phyloP scores from a whole-genome alignment of 2,888 invertebrate genomes.

The Mesochorus sp. region DNA sequence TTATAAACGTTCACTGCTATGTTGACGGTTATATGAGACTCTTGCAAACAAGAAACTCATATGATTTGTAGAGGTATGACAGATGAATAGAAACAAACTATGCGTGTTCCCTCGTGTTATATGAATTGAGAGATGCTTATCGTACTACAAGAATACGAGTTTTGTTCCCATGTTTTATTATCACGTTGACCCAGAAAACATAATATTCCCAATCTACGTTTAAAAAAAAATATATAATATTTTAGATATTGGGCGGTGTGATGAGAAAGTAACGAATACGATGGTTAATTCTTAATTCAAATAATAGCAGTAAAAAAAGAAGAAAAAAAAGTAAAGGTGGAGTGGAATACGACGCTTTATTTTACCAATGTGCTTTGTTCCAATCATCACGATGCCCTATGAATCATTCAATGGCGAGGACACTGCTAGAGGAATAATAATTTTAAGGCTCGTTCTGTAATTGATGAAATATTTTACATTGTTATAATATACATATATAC shows the following conservation, averaged over 20 bases:
- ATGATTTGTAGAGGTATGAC: too few relatives aligned
- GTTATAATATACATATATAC: too few relatives aligned
- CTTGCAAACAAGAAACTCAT: background rate
- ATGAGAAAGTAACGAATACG: conserved; percentile 10
- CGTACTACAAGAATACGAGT: conserved; percentile 15
- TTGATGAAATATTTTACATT: conserved; percentile 35
- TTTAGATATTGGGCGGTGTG: background rate
- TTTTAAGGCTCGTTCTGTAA: conserved; percentile 34
- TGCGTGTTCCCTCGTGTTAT: too few relatives aligned
- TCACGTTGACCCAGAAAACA: conserved; percentile 51
- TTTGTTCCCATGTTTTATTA: conserved; percentile 4
- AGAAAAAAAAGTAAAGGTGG: background rate
- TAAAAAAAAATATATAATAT: too few relatives aligned
- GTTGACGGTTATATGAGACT: conserved; percentile 32
- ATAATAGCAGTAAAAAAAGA: background rate
- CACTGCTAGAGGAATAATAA: conserved; percentile 32
- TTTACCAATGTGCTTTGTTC: background rate
- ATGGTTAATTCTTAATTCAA: conserved; percentile 5
- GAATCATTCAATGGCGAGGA: conserved; percentile 6
- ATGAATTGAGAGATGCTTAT: conserved; percentile 43
- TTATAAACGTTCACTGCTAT: conserved; percentile 47
- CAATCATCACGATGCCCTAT: background rate
- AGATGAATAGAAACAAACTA: too few relatives aligned
- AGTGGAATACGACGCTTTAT: background rate
- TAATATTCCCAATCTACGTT: conserved; percentile 9